phyloP scores from a whole-genome alignment of 2,113 vertebrate genomes.

The Laticauda colubrina region DNA sequence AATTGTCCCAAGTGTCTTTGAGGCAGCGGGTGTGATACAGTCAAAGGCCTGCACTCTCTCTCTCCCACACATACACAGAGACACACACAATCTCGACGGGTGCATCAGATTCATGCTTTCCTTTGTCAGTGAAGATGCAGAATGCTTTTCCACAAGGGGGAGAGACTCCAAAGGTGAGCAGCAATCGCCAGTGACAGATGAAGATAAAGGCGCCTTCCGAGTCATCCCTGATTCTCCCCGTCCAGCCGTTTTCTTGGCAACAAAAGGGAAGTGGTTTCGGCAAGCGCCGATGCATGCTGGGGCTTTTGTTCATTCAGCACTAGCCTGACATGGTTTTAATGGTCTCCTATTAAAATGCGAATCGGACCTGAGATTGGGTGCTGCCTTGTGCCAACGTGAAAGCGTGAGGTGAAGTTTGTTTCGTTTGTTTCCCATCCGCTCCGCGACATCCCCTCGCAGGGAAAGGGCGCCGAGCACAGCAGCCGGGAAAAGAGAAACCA shows the following conservation, averaged over 20 bases:
- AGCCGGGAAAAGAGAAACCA: not conserved
- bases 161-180: not conserved
- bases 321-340: not conserved
- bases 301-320: not conserved
- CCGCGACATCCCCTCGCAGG: not conserved
- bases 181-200: not conserved
- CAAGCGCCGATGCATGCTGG: not conserved
- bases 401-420: not conserved
- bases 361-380: not conserved
- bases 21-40: not conserved
- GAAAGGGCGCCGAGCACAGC: not conserved
- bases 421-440: not conserved
- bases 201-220: not conserved
- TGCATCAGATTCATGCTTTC: not conserved
- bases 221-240: not conserved
- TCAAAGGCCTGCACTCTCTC: no score
- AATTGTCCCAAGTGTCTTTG: not conserved
- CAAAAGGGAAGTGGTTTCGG: not conserved
- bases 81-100: not conserved
- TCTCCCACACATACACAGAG: no score
- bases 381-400: not conserved
- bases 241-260: not conserved
- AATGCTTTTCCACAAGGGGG: constrained; percentile 5
- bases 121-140: not conserved
- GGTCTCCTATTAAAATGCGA: not conserved